Conservation (phyloP, 2,113 vertebrate species). For the Baryphthengus martii region DNA sequence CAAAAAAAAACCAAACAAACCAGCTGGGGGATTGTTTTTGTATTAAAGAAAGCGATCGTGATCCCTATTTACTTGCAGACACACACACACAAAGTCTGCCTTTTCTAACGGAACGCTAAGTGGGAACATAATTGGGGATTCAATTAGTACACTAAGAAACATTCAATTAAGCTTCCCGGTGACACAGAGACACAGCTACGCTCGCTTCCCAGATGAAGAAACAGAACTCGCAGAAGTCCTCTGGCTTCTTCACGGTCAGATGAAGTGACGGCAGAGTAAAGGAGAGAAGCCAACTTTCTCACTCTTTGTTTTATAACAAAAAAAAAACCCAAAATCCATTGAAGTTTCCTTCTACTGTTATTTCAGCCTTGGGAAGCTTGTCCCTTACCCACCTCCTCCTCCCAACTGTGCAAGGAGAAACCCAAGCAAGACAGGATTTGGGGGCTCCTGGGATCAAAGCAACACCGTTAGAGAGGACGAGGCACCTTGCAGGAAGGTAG, state of each 20-base stretch:
- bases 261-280: not conserved
- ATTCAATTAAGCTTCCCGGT: not conserved
- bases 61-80: not conserved
- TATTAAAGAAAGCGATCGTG: rapidly evolving
- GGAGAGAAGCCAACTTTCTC: not conserved
- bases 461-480: rapidly evolving
- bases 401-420: not conserved
- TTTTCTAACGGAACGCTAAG: not conserved
- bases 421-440: not conserved
- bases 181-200: not conserved
- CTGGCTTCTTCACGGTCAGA: rapidly evolving
- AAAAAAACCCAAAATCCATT: too few species aligned
- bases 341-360: not conserved
- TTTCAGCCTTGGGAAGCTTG: not conserved
- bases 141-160: conserved; percentile 3
- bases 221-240: not conserved
- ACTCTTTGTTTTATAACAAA: not conserved
- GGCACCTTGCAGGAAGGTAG: not conserved
- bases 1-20: not conserved
- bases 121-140: not conserved
- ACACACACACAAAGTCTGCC: not conserved
- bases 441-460: not conserved
- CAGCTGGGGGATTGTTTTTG: not conserved
- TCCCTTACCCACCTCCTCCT: not conserved
- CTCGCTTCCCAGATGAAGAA: not conserved